A percentile compares a stretch with the other conserved stretches of the same genome.
These are phyloP conservation scores for Aphidius ervi DNA, from an alignment of 1,140 invertebrate species.

Conservation along the genomic window DNA sequence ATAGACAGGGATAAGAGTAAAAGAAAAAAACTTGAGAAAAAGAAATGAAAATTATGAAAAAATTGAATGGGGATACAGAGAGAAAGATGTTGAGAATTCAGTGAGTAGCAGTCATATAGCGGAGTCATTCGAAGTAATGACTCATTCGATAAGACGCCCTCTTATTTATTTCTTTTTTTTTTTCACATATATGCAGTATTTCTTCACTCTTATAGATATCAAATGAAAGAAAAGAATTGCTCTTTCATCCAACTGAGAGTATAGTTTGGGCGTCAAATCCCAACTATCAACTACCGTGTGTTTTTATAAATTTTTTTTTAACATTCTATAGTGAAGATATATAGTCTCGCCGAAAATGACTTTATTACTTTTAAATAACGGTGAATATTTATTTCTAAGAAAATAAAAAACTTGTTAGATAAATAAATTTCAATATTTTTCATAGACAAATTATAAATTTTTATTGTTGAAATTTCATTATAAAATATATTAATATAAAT, in stretches of 20 bases:
- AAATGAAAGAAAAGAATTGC: constrained; percentile 11
- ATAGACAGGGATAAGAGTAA: neutral
- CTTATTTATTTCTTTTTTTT: constrained; percentile 17
- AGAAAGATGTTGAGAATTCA: constrained; percentile 19
- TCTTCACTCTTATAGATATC: constrained; percentile 20
- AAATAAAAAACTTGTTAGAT: too few species aligned
- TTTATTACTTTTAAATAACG: constrained; percentile 9
- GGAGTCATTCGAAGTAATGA: constrained; percentile 46
- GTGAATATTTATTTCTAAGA: neutral
- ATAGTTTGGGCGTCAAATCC: constrained; percentile 13
- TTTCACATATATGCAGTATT: constrained; percentile 7
- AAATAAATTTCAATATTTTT: too few species aligned
- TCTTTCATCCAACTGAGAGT: constrained; percentile 12
- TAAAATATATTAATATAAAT: too few species aligned
- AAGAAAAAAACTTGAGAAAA: neutral
- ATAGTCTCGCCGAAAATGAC: neutral
- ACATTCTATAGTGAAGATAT: neutral
- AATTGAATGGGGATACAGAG: constrained; percentile 33
- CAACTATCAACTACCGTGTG: constrained; percentile 16
- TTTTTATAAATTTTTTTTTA: constrained; percentile 3
- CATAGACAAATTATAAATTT: too few species aligned
- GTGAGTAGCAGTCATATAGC: constrained; percentile 31
- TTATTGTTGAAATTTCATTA: too few species aligned
- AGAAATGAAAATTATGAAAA: constrained; percentile 30
- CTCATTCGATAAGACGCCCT: constrained; percentile 28